These are phyloP conservation scores for Pseudomyrmex pallidus DNA, from an alignment of 1,140 invertebrate genomes.

Conservation along the genomic window DNA sequence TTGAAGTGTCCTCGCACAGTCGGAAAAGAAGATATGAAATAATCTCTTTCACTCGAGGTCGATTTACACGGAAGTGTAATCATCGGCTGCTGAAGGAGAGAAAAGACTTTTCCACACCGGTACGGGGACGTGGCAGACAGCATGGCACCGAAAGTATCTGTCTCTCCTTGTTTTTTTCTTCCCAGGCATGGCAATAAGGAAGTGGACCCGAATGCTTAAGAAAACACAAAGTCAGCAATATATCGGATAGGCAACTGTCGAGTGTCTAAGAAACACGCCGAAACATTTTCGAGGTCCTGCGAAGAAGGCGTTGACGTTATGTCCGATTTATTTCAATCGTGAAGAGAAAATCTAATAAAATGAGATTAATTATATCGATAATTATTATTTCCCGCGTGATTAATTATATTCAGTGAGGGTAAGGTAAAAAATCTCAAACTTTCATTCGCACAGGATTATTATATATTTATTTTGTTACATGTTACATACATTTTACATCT, in stretches of 20 bases:
- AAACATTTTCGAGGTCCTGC: conserved; percentile 66
- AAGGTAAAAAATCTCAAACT: too few species aligned
- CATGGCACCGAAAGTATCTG: conserved; percentile 79
- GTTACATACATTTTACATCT: too few species aligned
- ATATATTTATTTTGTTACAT: too few species aligned
- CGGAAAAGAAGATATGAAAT: too few species aligned
- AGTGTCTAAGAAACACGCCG: conserved; percentile 81
- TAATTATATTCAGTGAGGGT: background rate
- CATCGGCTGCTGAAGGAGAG: background rate
- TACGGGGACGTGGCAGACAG: conserved; percentile 75
- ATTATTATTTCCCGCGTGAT: background rate
- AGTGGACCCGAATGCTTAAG: conserved; percentile 82
- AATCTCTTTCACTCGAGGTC: background rate
- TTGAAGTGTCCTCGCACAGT: too few species aligned
- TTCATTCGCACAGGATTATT: too few species aligned
- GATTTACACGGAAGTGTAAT: background rate
- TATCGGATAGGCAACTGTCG: conserved; percentile 71
- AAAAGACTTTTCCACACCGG: background rate
- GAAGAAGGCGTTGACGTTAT: conserved; percentile 31
- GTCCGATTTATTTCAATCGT: conserved; percentile 1
- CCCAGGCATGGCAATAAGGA: conserved; percentile 81
- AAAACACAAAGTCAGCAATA: conserved; percentile 83
- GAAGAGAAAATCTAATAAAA: background rate
- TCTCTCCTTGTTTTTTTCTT: conserved; percentile 62
- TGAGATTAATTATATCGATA: background rate